Conservation (phyloP, 2,113 vertebrate species). For the Oreotrochilus melanogaster region DNA sequence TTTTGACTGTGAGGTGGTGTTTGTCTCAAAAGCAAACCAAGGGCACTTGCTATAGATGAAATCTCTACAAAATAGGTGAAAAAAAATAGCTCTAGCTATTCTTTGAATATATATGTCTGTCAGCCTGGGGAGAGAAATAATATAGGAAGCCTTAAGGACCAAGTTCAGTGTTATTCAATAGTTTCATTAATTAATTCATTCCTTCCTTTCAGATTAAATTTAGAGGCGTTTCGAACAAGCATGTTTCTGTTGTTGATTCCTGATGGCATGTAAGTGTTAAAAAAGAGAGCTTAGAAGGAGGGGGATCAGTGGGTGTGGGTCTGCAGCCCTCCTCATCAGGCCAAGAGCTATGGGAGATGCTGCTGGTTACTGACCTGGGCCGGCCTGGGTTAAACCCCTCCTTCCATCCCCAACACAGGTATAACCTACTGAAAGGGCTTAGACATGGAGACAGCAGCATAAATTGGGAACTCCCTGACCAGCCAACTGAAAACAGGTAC, state of each 20-base stretch:
- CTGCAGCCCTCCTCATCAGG: background rate
- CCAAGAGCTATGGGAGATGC: background rate
- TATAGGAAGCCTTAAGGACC: background rate
- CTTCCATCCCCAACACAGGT: background rate
- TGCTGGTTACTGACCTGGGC: background rate
- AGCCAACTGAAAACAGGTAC: background rate
- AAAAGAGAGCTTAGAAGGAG: background rate
- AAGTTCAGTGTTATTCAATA: background rate
- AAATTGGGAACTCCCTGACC: background rate
- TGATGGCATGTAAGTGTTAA: background rate
- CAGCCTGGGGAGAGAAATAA: background rate
- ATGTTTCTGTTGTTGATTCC: background rate
- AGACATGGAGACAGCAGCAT: background rate
- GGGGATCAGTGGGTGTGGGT: background rate
- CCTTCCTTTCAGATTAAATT: background rate
- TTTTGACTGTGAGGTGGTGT: background rate
- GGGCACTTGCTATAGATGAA: background rate
- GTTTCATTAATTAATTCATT: background rate
- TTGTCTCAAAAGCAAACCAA: slow-evolving; percentile 15
- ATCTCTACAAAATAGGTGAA: background rate
- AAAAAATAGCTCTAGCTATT: background rate
- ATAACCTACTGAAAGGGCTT: background rate
- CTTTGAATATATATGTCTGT: background rate
- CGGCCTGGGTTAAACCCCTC: background rate
- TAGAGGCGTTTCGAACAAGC: background rate